Base-by-base conservation (phyloP, 1,140 invertebrate species). In the Oncopeltus fasciatus region DNA sequence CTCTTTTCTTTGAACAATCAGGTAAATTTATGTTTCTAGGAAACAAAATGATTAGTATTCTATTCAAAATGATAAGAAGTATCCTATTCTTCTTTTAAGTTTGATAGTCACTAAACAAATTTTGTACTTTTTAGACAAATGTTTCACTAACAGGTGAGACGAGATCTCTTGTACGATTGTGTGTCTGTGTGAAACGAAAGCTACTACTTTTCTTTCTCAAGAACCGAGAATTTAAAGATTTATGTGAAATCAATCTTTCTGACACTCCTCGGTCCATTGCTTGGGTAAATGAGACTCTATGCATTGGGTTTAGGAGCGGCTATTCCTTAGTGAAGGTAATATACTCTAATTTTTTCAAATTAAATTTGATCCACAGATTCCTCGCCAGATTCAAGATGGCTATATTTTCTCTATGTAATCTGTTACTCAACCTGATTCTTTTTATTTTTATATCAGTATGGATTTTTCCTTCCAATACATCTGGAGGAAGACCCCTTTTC, bases 201-300 rank as follows among this genome's bases (percentile, higher is more conserved):
- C 73, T 97, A 11, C 87, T 93, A 70, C 74, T 96, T 3, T 96
- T 87, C 74, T 90, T 87, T 72, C 95, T 90, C 81, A 95, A 94
- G 70, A 86, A 88, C 67, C 79, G 85, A 70, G 79, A 84, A 64
- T 93, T 96, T 72, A 78, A 84, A 57, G 81, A 88, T 57, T 2
- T 92, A 51, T 71, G 81, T 67, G 77, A 83, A 68, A 86, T 96
- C 26, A 83, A 80, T 31, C 76, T 96, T 28, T 81, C 82, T 49
- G 93, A 97, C 74, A 80, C 88, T 47, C 92, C 92, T 20, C 83
- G 84, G 71, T 81, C 86, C 24, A 76, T 97, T 69, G 80, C 83
- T n/a, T 96, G 92, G 92, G 87, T 86, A 62, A 78, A 83, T 66
- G 84, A 91, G 69, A 83, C 84, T 14, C 75, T 95, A 9, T 90